These are phyloP conservation scores for Corythornis leucogaster DNA, from an alignment of 2,797 vertebrate genomes.

Conservation along the genomic window DNA sequence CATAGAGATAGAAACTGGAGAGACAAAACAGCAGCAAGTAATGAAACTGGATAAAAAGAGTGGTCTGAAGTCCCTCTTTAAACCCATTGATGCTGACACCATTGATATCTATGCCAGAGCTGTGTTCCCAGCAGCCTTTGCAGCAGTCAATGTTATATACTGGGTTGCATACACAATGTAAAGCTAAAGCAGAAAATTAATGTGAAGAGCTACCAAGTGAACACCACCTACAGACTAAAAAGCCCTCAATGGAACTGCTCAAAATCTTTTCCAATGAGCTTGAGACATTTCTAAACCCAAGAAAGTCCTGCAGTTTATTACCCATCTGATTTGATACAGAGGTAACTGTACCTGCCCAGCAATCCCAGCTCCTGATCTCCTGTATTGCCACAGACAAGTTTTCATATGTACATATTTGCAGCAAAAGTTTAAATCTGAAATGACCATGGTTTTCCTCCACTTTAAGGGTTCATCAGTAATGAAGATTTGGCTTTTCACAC, in stretches of 20 bases:
- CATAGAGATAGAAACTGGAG: constrained; percentile 82
- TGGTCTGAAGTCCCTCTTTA: constrained; percentile 89
- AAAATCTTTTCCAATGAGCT: neutral
- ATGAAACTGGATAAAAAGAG: constrained; percentile 79
- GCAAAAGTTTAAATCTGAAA: constrained; percentile 9
- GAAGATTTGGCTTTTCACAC: constrained; percentile 11
- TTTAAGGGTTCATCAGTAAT: neutral
- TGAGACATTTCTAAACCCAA: neutral
- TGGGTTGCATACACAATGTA: constrained; percentile 97
- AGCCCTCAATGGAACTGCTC: neutral
- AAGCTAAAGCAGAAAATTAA: neutral
- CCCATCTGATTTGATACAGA: neutral
- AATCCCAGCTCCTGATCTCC: constrained; percentile 23
- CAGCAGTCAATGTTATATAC: constrained; percentile 96
- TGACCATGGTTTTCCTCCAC: neutral
- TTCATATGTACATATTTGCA: constrained; percentile 51
- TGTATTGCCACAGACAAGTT: neutral
- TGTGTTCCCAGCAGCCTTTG: constrained; percentile 95
- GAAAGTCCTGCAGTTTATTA: neutral
- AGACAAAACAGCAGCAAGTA: constrained; percentile 62
- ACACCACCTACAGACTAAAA: neutral
- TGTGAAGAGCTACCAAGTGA: neutral
- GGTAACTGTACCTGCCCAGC: neutral
- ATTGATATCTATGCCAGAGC: constrained; percentile 96
- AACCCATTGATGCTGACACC: constrained; percentile 95